Evolutionary conservation across 1,140 invertebrate species (phyloP).

Genomic region (Papilio xuthus): DNA sequence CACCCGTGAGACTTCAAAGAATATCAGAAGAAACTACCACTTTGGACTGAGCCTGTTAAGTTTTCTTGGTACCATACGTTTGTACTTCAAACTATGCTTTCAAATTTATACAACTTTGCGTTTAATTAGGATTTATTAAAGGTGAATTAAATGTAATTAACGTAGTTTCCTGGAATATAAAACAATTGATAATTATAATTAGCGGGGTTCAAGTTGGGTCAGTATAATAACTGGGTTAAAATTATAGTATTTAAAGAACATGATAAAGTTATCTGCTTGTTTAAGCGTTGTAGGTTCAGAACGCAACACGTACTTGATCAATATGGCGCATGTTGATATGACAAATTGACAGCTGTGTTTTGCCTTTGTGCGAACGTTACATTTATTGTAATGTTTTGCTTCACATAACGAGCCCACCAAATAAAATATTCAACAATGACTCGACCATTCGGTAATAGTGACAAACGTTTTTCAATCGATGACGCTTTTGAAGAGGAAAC

Average conservation of each 20-base stretch:
- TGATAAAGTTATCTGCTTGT: not conserved
- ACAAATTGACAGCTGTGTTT: slow-evolving; percentile 77
- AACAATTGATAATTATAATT: slow-evolving; percentile 12
- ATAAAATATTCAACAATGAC: slow-evolving; percentile 73
- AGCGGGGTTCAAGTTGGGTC: not conserved
- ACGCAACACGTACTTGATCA: slow-evolving; percentile 55
- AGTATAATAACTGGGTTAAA: slow-evolving; percentile 9
- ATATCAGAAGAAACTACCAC: not conserved
- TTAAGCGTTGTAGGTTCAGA: slow-evolving; percentile 39
- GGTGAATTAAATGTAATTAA: not conserved
- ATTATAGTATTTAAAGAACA: slow-evolving; percentile 9
- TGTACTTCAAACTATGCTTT: not conserved
- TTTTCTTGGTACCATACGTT: not conserved
- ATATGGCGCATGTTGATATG: slow-evolving; percentile 78
- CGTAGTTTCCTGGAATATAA: not conserved
- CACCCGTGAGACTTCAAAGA: not conserved
- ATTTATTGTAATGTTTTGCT: slow-evolving; percentile 70
- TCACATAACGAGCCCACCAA: slow-evolving; percentile 60
- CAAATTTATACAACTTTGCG: not conserved
- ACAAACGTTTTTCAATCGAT: slow-evolving; percentile 89
- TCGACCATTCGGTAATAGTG: slow-evolving; percentile 73
- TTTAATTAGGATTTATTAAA: not conserved
- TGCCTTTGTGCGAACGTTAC: slow-evolving; percentile 59
- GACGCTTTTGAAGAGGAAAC: slow-evolving; percentile 92
- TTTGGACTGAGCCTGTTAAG: not conserved